These are phyloP conservation scores for Pseudoips prasinana DNA, from an alignment of 2,888 invertebrate genomes.

Conservation along the genomic window DNA sequence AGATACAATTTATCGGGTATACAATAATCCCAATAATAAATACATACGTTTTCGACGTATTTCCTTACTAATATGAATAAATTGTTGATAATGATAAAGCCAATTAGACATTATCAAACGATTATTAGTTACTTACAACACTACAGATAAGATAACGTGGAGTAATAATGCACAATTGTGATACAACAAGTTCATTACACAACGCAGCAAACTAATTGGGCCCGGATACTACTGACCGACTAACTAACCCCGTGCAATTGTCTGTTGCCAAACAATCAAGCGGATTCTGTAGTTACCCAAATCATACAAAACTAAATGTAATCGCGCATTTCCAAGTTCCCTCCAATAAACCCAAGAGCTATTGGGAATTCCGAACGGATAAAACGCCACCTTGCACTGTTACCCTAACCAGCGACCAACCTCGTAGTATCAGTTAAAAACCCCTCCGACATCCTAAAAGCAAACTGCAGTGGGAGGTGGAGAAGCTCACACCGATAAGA, in stretches of 20 bases:
- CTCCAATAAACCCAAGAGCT: slow-evolving; percentile 48
- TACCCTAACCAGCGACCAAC: slow-evolving; percentile 23
- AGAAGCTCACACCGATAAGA: slow-evolving; percentile 33
- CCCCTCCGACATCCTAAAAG: slow-evolving; percentile 34
- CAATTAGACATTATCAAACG: neutral
- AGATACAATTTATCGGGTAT: no score
- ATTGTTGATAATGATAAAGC: neutral
- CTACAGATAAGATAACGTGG: no score
- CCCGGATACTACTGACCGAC: slow-evolving; percentile 6
- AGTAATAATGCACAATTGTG: neutral
- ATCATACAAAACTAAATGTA: slow-evolving; percentile 35
- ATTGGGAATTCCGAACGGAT: slow-evolving; percentile 51
- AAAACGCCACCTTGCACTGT: slow-evolving; percentile 34
- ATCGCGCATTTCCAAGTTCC: slow-evolving; percentile 40
- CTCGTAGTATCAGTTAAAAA: slow-evolving; percentile 17
- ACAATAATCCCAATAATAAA: no score
- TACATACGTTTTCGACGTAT: no score
- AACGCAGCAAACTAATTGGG: neutral
- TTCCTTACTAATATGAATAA: no score
- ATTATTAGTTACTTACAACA: neutral
- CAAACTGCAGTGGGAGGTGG: slow-evolving; percentile 30
- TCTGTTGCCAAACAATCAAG: slow-evolving; percentile 22
- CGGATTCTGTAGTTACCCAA: slow-evolving; percentile 14
- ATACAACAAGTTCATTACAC: neutral
- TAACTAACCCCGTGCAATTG: slow-evolving; percentile 20